Base-by-base conservation (phyloP, 2,797 vertebrate species). In the Pagetopsis macropterus region DNA sequence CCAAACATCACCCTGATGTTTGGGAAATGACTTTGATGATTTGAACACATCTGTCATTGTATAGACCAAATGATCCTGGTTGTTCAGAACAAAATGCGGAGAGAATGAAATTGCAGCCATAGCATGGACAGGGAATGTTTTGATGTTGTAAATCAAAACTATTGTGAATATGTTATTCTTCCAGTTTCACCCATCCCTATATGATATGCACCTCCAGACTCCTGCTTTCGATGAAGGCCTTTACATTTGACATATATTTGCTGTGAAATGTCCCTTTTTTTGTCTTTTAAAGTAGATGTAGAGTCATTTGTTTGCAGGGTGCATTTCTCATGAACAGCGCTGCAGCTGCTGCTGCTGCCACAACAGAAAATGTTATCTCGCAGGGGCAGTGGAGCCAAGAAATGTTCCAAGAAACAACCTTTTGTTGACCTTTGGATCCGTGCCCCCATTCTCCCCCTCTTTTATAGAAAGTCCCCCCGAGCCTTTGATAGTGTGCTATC, bases 351-450 rank as follows among this genome's bases (percentile, higher is more conserved):
- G 71, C 79, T 21, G 33, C 27, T 48, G 58, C 31, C 16, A 81
- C 69, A 77, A 71, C 72, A 43, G 27, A 72, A 74, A 83, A 61
- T 27, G 63, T 76, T 78, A 81, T 81, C 71, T 79, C n/a, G 33
- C 71, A 7, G 19, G 12, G 56, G 54, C 69, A 62, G 70, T 6
- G 17, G 17, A 78, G 75, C 69, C 72, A 68, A 75, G 70, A 79
- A 65, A 23, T 60, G 51, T 75, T 67, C 75, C 16, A 31, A 79
- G 76, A 75, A 64, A 10, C 61, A 66, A 72, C 77, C 78, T 83
- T 66, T 79, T 51, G 73, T 80, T 65, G 83, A 84, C 85, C 84
- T 79, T 75, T 86, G 80, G 76, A 83, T 78, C 78, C 3, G 6
- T 31, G 76, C 75, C 57, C 69, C 68, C 65, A 14, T 76, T 61